Evolutionary conservation across 2,797 vertebrate species (phyloP), one percentile per base, ranked within the genome.

Genomic region (Phataginus tricuspis): DNA sequence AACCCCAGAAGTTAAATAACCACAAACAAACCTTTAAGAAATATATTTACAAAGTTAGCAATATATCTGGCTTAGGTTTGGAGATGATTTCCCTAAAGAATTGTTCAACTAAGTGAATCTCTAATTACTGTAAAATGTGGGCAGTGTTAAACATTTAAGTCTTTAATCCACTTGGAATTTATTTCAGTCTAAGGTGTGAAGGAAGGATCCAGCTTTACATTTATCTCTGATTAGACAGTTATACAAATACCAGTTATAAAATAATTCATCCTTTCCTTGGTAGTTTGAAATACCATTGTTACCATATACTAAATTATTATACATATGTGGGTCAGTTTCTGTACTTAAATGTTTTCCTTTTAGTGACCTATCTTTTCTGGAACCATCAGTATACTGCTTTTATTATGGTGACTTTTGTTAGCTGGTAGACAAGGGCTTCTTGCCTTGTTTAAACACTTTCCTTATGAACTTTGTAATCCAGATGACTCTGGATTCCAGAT

Each of bases 341-440:
- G 2, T 90, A 61, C 86, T 85, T 91, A 77, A 45, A 63, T 55
- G 86, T 39, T 91, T 88, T 94, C 71, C 23, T 84, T 77, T 49
- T 4, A 31, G 5, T 79, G 5, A 66, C 59, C 37, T 80, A 11
- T 89, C 39, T 86, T 82, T 87, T 91, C 64, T 96, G 82, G 61
- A 86, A 45, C 55, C 9, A 45, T 27, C 37, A 25, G 45, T 29
- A 7, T 2, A 49, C 11, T 42, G 59, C 53, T 78, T 91, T 66
- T 66, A 53, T 66, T 53, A 31, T 18, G 72, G 5, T 42, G 51
- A 8, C 37, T 23, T 96, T 75, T 77, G 19, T 71, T 82, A 86
- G 27, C 39, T 86, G 74, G 23, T 66, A 61, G 34, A 34, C 72
- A 86, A 85, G 12, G 23, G 7, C n/a, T 79, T 61, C 21, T 37